Percentiles rank a stretch among this genome's conserved stretches.
Evolutionary conservation across 2,888 invertebrate genomes (phyloP).

Genomic region (Trypoxylon attenuatum): DNA sequence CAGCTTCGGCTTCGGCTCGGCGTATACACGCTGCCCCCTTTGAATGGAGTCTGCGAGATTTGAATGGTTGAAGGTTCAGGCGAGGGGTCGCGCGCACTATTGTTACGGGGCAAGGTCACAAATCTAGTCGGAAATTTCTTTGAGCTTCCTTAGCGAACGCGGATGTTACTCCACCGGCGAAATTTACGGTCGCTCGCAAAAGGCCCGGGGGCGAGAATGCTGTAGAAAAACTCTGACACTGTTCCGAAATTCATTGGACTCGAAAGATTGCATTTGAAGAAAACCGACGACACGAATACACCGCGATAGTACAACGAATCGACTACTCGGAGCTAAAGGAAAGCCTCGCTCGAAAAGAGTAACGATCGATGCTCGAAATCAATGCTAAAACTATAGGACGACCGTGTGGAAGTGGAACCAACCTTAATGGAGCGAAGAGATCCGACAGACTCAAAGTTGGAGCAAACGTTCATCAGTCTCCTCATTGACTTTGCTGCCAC

Average conservation of each 20-base stretch:
- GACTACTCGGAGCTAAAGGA: constrained; percentile 5
- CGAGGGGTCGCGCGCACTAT: constrained; percentile 67
- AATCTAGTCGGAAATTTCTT: constrained; percentile 70
- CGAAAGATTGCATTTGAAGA: no score
- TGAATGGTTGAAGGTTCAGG: constrained; percentile 68
- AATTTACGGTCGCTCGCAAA: constrained; percentile 49
- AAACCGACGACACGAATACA: background rate
- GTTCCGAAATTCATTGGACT: constrained; percentile 7
- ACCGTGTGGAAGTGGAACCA: constrained; percentile 25
- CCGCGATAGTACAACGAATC: background rate
- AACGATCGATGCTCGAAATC: background rate
- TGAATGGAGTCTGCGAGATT: constrained; percentile 72
- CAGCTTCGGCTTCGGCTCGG: no score
- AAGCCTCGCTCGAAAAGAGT: background rate
- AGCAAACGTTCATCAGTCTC: constrained; percentile 24
- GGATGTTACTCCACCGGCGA: constrained; percentile 45
- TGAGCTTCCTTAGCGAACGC: constrained; percentile 55
- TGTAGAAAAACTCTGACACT: constrained; percentile 5
- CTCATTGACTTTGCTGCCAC: constrained; percentile 83
- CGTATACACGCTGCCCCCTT: constrained; percentile 56
- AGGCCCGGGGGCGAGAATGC: constrained; percentile 38
- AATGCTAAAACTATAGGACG: background rate
- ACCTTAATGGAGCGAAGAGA: constrained; percentile 44
- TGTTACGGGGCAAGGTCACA: constrained; percentile 72
- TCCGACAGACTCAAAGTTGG: constrained; percentile 13